Conservation (phyloP, 2,797 vertebrate genomes). For the Gastrophryne carolinensis region DNA sequence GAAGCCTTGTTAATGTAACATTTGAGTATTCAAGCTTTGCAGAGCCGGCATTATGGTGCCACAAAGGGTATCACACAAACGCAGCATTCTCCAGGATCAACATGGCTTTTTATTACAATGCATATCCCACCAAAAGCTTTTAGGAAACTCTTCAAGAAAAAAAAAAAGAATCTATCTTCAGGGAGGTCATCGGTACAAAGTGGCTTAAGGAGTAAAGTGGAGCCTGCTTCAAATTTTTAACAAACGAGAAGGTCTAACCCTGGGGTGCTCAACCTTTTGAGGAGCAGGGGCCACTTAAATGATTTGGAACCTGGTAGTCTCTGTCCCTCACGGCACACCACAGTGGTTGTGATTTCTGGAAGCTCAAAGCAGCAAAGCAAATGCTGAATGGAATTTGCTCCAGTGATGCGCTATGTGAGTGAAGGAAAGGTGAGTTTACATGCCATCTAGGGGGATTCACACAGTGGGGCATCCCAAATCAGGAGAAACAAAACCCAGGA, state of each 20-base stretch:
- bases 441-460: too few relatives aligned
- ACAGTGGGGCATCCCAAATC: too few relatives aligned
- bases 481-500: too few relatives aligned
- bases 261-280: too few relatives aligned
- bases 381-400: too few relatives aligned
- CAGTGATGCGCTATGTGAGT: too few relatives aligned
- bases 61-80: constrained; percentile 44
- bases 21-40: constrained; percentile 15
- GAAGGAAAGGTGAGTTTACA: too few relatives aligned
- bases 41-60: constrained; percentile 17
- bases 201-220: not conserved
- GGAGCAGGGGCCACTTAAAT: too few relatives aligned
- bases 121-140: constrained; percentile 33
- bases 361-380: too few relatives aligned
- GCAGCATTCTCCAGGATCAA: constrained; percentile 37
- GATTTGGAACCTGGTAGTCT: too few relatives aligned
- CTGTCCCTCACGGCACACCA: too few relatives aligned
- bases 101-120: constrained; percentile 19
- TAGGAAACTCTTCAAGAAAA: constrained; percentile 7
- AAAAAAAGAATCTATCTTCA: constrained; percentile 9
- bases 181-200: constrained; percentile 34
- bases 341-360: too few relatives aligned
- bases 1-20: constrained; percentile 20
- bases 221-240: constrained; percentile 18
- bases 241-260: not conserved